These are phyloP conservation scores for Prunella himalayana DNA, from an alignment of 2,113 vertebrate species.

Conservation along the genomic window DNA sequence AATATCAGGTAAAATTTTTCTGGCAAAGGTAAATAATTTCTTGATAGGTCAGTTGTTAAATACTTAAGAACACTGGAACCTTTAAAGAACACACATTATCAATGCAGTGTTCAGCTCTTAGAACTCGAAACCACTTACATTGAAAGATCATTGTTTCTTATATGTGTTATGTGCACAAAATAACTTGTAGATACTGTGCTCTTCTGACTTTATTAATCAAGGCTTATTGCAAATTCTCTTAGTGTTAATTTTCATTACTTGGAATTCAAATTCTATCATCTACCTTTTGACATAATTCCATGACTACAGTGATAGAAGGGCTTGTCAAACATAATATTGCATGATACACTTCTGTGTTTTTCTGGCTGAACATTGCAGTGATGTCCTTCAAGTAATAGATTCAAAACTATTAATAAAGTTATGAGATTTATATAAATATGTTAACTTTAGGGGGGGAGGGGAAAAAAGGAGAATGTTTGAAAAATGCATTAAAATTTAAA, in stretches of 20 bases:
- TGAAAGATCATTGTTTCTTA: neutral
- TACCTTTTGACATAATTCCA: neutral
- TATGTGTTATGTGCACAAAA: neutral
- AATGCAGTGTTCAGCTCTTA: neutral
- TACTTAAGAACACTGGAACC: neutral
- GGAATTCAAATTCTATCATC: conserved; percentile 21
- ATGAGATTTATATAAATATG: neutral
- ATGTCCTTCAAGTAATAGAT: neutral
- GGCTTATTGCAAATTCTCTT: neutral
- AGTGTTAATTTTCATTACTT: neutral
- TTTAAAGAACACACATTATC: neutral
- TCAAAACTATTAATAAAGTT: neutral
- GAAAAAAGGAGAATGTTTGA: neutral
- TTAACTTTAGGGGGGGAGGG: neutral
- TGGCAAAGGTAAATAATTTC: neutral
- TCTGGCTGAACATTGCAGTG: neutral
- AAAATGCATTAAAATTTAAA: neutral
- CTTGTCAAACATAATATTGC: neutral
- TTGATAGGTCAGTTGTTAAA: neutral
- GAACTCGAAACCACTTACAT: neutral
- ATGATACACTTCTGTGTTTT: neutral
- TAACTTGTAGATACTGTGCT: neutral
- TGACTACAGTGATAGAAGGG: neutral
- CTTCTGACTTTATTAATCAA: neutral
- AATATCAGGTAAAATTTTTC: neutral